These are phyloP conservation scores for Metridium senile DNA, from an alignment of 92 coral and sea anemone species.

Conservation along the genomic window DNA sequence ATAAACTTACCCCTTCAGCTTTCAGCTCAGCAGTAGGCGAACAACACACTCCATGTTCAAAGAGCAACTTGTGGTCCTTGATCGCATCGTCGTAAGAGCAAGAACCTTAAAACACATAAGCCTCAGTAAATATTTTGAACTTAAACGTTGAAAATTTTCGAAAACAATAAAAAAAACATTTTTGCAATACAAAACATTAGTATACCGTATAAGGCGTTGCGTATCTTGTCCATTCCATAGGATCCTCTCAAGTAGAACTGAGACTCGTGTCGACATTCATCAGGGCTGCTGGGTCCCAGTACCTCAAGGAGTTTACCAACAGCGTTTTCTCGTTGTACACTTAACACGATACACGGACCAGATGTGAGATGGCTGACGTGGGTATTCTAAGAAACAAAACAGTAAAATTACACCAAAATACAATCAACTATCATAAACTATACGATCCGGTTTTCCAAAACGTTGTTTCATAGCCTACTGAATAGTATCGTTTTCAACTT, in stretches of 20 bases:
- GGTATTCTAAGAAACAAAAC: conserved; percentile 22
- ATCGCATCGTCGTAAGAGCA: conserved; percentile 66
- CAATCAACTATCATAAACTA: too few relatives aligned
- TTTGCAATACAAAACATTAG: too few relatives aligned
- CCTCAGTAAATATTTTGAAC: background rate
- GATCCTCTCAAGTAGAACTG: conserved; percentile 94
- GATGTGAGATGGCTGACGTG: conserved; percentile 82
- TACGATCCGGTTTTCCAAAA: too few relatives aligned
- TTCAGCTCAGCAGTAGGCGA: conserved; percentile 79
- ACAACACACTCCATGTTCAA: conserved; percentile 91
- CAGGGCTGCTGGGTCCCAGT: conserved; percentile 85
- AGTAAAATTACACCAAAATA: too few relatives aligned
- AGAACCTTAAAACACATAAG: conserved; percentile 15
- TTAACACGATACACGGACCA: conserved; percentile 72
- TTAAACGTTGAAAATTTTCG: conserved; percentile 4
- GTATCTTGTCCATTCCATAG: conserved; percentile 79
- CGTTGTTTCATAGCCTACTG: too few relatives aligned
- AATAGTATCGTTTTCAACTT: too few relatives aligned
- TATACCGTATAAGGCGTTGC: conserved; percentile 92
- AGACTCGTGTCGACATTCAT: conserved; percentile 70
- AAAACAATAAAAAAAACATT: background rate
- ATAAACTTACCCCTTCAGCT: conserved; percentile 88
- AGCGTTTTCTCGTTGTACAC: conserved; percentile 93
- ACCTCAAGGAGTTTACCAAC: conserved; percentile 85
- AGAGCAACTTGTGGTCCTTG: conserved; percentile 80